phyloP scores from a whole-genome alignment of 1,140 invertebrate genomes.

The Zaprionus lachaisei region DNA sequence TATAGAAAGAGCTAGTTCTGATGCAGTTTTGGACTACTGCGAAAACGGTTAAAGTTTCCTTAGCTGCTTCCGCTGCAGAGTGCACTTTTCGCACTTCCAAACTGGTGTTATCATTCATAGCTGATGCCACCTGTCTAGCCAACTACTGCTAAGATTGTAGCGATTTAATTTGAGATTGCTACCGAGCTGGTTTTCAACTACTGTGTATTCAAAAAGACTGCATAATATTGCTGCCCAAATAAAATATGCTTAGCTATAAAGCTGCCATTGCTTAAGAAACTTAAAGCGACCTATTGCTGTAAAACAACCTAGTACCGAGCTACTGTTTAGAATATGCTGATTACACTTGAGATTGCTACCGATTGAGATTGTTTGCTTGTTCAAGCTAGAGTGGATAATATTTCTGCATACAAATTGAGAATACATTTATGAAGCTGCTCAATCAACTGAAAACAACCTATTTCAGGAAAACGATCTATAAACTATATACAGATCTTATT shows the following conservation, averaged over 20 bases:
- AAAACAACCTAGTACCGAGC: not conserved
- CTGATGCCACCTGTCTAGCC: not conserved
- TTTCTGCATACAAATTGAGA: not conserved
- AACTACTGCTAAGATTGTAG: not conserved
- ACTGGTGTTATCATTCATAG: not conserved
- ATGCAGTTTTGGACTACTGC: not conserved
- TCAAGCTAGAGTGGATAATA: not conserved
- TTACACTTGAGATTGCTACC: not conserved
- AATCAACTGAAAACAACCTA: too few species aligned
- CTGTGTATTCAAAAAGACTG: not conserved
- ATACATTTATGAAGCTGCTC: not conserved
- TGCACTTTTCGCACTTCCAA: slow-evolving; percentile 1
- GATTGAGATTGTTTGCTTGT: too few species aligned
- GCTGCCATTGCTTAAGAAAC: not conserved
- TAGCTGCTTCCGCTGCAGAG: not conserved
- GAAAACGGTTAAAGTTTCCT: too few species aligned
- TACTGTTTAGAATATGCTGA: not conserved
- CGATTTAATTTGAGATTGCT: not conserved
- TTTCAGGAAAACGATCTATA: too few species aligned
- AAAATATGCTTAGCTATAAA: not conserved
- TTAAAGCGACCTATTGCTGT: not conserved
- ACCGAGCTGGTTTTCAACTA: not conserved
- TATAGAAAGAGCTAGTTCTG: not conserved
- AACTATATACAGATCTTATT: not conserved
- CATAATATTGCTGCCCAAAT: not conserved